Base-by-base conservation (phyloP, 2,113 vertebrate genomes). In the Melospiza melodia region DNA sequence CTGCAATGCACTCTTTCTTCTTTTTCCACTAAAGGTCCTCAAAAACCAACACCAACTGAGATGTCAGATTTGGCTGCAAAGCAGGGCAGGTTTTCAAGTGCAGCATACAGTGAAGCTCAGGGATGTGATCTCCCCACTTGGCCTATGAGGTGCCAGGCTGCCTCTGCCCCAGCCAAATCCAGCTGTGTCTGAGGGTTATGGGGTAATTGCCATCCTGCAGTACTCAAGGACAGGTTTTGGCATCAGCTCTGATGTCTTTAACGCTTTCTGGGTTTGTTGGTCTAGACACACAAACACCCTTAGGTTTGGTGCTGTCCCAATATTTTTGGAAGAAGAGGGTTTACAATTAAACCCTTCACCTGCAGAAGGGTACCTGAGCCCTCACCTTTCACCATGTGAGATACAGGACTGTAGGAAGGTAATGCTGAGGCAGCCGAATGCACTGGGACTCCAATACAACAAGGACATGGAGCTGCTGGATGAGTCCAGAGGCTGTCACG, bases 121-220 rank as follows among this genome's bases (percentile, higher is more conserved):
- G 48, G 74, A 31, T 28, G 28, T 4, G 15, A 72, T 12, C 3
- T 10, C 39, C 10, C 68, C 73, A 3, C 55, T 67, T 31, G 39
- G 72, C 46, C 51, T 59, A 21, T 0, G 10, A 46, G 77, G 57
- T 63, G 33, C 77, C 65, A 39, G 35, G 65, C 48, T 59, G 76
- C 21, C 48, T 33, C 39, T 73, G 59, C 27, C 78, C 46, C 73
- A 37, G 59, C 28, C 61, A 51, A 28, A 20, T 8, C 31, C n/a
- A 7, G 6, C 3, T 65, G 20, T n/a, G 39, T 31, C 39, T 18
- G 44, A 74, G 63, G n/a, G 13, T 14, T 0, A 0, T 28, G 31
- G 31, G 66, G 20, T 3, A 44, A 87, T 10, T 44, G 33, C 54
- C 4, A 4, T 30, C 51, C 72, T 57, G 52, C 33, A 16, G 10